A percentile compares a stretch with the other conserved stretches of the same genome.
These are phyloP conservation scores for Pseudonaja textilis DNA, from an alignment of 2,113 vertebrate species.

Conservation along the genomic window DNA sequence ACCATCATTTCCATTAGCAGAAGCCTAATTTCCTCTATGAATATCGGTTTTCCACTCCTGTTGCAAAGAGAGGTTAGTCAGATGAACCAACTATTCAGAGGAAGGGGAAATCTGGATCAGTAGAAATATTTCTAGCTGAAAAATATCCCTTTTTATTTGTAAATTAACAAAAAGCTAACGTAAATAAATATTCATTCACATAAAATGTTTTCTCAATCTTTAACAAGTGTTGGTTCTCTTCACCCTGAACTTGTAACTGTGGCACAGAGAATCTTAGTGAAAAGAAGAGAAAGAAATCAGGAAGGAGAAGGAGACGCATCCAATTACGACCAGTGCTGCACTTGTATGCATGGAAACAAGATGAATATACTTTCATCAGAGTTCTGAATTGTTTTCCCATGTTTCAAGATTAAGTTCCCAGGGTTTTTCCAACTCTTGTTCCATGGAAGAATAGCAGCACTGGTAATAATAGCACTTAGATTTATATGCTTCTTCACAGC, in stretches of 20 bases:
- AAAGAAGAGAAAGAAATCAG: background rate
- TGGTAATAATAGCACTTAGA: background rate
- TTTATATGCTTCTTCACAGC: background rate
- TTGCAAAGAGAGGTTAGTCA: background rate
- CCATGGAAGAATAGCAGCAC: background rate
- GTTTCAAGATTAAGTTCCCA: background rate
- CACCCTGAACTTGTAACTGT: background rate
- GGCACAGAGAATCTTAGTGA: background rate
- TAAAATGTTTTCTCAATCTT: background rate
- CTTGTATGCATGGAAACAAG: background rate
- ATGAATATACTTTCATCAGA: background rate
- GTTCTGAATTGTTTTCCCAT: background rate
- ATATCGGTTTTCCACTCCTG: slow-evolving; percentile 29
- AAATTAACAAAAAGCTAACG: background rate
- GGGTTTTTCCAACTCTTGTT: background rate
- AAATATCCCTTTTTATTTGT: background rate
- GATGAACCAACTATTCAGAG: background rate
- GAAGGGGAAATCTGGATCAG: background rate
- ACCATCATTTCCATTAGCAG: slow-evolving; percentile 19
- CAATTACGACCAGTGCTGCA: background rate
- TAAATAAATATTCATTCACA: background rate
- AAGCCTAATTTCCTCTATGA: background rate
- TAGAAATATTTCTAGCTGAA: background rate
- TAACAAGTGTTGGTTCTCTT: background rate
- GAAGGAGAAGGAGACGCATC: background rate